A percentile compares a stretch with the other conserved stretches of the same genome.
Evolutionary conservation across 2,888 invertebrate species (phyloP).

Genomic region (Diaperis boleti): DNA sequence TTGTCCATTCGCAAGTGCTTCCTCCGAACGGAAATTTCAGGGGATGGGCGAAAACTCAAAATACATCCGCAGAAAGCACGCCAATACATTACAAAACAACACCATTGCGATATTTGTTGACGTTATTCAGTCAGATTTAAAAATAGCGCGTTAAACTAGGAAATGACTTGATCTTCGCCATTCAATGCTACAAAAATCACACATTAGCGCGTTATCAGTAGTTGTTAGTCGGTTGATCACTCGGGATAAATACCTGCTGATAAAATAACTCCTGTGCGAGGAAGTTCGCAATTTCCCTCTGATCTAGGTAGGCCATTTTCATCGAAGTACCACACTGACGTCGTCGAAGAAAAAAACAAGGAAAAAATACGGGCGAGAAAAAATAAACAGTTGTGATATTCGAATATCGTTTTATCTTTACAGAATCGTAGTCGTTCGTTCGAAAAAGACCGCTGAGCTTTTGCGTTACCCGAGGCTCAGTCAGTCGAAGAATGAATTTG

Average conservation of each 20-base stretch:
- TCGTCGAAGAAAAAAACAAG: conserved; percentile 42
- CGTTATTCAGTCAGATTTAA: conserved; percentile 49
- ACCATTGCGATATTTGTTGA: conserved; percentile 38
- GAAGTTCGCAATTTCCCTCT: conserved; percentile 87
- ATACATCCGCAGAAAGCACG: conserved; percentile 30
- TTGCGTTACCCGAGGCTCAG: conserved; percentile 60
- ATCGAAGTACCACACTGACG: conserved; percentile 41
- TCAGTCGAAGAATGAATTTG: conserved; percentile 63
- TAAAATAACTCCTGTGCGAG: conserved; percentile 88
- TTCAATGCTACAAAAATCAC: no score
- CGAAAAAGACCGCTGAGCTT: conserved; percentile 52
- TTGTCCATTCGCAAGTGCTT: no score
- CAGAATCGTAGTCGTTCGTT: conserved; percentile 61
- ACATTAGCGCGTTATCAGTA: no score
- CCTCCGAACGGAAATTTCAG: background rate
- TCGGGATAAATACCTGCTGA: conserved; percentile 73
- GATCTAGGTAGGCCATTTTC: conserved; percentile 74
- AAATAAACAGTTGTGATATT: conserved; percentile 46
- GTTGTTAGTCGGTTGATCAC: no score
- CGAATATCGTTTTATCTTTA: conserved; percentile 48
- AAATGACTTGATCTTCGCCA: conserved; percentile 42
- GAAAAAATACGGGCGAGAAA: conserved; percentile 44
- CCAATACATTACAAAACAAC: conserved; percentile 39
- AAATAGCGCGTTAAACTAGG: conserved; percentile 50
- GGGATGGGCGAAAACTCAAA: conserved; percentile 2